Evolutionary conservation across 2,113 vertebrate genomes (phyloP).

Genomic region (Carettochelys insculpta): DNA sequence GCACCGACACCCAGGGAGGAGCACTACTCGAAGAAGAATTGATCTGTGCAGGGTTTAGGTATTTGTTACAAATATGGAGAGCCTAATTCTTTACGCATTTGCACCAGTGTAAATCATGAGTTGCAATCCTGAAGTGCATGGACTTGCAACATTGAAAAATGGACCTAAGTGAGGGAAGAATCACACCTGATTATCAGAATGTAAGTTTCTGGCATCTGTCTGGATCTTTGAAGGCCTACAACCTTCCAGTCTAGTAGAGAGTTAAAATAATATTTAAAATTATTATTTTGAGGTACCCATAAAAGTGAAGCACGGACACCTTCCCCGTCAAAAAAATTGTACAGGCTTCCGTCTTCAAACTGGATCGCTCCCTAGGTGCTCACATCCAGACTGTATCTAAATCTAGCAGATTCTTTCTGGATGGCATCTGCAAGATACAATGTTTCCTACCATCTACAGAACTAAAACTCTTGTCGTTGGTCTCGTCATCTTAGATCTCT

Average conservation of each 20-base stretch:
- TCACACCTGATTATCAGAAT: background rate
- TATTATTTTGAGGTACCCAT: background rate
- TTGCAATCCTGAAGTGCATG: background rate
- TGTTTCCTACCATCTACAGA: background rate
- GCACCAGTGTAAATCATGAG: background rate
- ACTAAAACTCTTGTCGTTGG: background rate
- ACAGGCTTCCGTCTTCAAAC: background rate
- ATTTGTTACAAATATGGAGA: background rate
- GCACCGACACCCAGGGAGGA: no score
- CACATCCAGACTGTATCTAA: background rate
- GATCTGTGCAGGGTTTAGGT: background rate
- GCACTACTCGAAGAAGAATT: no score
- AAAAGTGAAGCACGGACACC: background rate
- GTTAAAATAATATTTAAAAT: background rate
- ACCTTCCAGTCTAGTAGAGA: background rate
- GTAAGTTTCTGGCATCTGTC: background rate
- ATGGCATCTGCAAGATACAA: background rate
- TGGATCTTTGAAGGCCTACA: background rate
- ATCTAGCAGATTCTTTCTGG: background rate
- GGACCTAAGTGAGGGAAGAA: background rate
- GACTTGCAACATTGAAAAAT: background rate
- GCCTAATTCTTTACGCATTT: background rate
- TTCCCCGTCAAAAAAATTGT: background rate
- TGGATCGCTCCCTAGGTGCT: background rate
- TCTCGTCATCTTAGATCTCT: background rate